phyloP scores from a whole-genome alignment of 2,113 vertebrate species.

The Baryphthengus martii region DNA sequence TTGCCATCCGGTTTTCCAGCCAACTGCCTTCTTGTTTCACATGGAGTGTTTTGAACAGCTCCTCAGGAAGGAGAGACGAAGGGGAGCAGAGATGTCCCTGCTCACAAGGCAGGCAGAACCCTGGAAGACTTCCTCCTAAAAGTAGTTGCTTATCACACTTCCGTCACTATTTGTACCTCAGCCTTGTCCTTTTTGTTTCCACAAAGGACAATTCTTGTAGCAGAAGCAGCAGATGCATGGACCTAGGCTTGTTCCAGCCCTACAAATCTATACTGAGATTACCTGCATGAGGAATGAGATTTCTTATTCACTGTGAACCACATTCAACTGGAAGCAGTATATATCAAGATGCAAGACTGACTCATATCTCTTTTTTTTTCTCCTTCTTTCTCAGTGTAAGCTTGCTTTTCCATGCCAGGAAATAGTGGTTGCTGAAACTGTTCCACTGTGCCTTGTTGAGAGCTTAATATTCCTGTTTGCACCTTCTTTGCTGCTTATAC shows the following conservation, averaged over 20 bases:
- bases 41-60: neutral
- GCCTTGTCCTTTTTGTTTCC: neutral
- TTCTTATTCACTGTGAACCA: neutral
- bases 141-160: neutral
- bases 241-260: neutral
- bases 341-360: neutral
- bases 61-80: neutral
- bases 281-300: neutral
- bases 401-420: neutral
- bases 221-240: neutral
- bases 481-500: neutral
- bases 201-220: neutral
- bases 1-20: neutral
- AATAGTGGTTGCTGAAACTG: neutral
- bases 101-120: neutral
- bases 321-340: neutral
- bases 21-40: neutral
- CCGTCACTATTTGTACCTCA: neutral
- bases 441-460: neutral
- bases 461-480: neutral
- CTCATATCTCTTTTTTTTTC: neutral
- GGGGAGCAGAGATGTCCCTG: neutral
- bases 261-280: neutral
- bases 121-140: neutral
- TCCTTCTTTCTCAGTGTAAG: neutral